These are phyloP conservation scores for Drosophila subobscura DNA, from an alignment of 1,140 invertebrate genomes.

Conservation along the genomic window DNA sequence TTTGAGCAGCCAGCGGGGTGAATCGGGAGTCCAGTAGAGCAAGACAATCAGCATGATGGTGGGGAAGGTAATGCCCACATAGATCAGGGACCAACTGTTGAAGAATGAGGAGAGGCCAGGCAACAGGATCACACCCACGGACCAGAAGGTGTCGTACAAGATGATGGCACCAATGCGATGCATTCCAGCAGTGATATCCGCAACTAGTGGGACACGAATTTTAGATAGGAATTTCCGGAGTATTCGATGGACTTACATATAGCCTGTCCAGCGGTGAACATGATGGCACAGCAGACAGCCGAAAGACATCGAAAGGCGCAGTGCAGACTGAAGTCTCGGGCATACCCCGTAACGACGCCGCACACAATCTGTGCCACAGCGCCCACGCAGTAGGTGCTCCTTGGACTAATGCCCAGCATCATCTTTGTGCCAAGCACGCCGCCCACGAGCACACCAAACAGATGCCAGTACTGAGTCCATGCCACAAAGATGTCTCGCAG, in stretches of 20 bases:
- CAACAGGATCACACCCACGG: slow-evolving; percentile 83
- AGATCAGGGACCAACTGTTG: slow-evolving; percentile 82
- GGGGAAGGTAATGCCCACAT: slow-evolving; percentile 83
- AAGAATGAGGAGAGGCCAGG: slow-evolving; percentile 81
- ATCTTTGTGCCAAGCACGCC: slow-evolving; percentile 82
- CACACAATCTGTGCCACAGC: slow-evolving; percentile 78
- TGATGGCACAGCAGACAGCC: slow-evolving; percentile 82
- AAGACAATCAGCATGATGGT: slow-evolving; percentile 80
- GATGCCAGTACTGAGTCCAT: slow-evolving; percentile 84
- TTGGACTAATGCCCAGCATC: slow-evolving; percentile 81
- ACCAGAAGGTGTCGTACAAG: slow-evolving; percentile 84
- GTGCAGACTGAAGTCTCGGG: slow-evolving; percentile 78
- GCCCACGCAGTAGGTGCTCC: slow-evolving; percentile 79
- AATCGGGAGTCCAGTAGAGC: slow-evolving; percentile 83
- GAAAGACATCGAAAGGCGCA: slow-evolving; percentile 80
- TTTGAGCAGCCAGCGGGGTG: slow-evolving; percentile 83
- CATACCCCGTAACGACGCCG: slow-evolving; percentile 81
- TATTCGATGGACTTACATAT: slow-evolving; percentile 72
- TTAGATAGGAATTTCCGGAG: neutral
- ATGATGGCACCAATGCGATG: slow-evolving; percentile 82
- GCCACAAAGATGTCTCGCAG: slow-evolving; percentile 82
- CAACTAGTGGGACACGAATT: slow-evolving; percentile 42
- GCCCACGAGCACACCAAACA: slow-evolving; percentile 83
- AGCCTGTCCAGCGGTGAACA: slow-evolving; percentile 79
- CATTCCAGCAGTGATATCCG: slow-evolving; percentile 80